Percentiles rank a stretch among this genome's conserved stretches.
Conservation (phyloP, 2,113 vertebrate genomes). For the Gyps fulvus region DNA sequence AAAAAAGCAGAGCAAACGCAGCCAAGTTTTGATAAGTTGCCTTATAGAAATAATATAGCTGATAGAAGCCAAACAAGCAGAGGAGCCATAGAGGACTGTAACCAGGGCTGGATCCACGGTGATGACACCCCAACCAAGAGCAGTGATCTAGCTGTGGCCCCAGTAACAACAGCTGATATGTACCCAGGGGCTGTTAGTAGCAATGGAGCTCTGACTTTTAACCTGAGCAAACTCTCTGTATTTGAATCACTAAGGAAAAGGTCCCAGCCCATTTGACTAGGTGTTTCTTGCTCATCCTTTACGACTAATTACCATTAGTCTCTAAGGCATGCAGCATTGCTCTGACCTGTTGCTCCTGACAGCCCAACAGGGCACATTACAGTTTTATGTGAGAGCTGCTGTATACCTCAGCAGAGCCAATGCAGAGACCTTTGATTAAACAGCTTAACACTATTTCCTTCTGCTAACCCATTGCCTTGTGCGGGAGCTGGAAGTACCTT, state of each 20-base stretch:
- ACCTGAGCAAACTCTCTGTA: background rate
- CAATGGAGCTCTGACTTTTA: background rate
- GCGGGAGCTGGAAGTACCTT: background rate
- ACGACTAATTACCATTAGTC: background rate
- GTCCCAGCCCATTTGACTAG: background rate
- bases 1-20: background rate
- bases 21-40: background rate
- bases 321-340: background rate
- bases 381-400: background rate
- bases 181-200: background rate
- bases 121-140: background rate
- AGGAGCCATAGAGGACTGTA: background rate
- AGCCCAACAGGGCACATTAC: background rate
- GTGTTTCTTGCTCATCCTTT: background rate
- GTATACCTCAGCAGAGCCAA: background rate
- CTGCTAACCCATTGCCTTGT: background rate
- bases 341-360: background rate
- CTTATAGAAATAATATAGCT: background rate
- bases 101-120: background rate
- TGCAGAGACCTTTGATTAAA: background rate
- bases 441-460: background rate
- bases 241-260: background rate
- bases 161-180: background rate
- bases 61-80: background rate
- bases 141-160: background rate